Evolutionary conservation across 2,888 invertebrate species (phyloP).

Genomic region (Tetranychus truncatus): DNA sequence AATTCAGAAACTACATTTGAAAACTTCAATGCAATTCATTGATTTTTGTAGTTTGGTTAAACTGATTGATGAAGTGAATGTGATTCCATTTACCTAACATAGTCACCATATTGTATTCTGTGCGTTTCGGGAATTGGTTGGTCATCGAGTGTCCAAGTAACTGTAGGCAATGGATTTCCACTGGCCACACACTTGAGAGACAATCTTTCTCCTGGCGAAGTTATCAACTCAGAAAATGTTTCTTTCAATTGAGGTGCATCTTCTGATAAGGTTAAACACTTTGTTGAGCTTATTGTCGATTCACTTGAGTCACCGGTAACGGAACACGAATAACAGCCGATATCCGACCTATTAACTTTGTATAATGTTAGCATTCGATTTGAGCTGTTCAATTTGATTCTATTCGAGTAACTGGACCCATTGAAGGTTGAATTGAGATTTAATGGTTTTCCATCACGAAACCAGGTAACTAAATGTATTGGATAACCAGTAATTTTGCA

Average conservation of each 20-base stretch:
- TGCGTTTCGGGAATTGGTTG: slow-evolving; percentile 29
- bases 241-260: slow-evolving; percentile 20
- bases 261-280: slow-evolving; percentile 6
- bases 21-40: too few species aligned
- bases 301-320: background rate
- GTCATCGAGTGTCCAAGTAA: slow-evolving; percentile 31
- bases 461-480: background rate
- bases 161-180: slow-evolving; percentile 29
- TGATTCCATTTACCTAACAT: slow-evolving; percentile 28
- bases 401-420: background rate
- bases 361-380: background rate
- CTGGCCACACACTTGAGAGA: slow-evolving; percentile 29
- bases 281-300: background rate
- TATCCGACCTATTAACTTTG: background rate
- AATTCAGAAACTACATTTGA: too few species aligned
- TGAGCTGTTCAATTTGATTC: background rate
- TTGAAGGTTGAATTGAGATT: background rate
- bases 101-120: slow-evolving; percentile 29
- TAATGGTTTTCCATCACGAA: background rate
- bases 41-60: too few species aligned
- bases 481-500: slow-evolving; percentile 6
- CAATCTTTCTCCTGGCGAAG: slow-evolving; percentile 28
- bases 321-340: slow-evolving; percentile 2
- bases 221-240: slow-evolving; percentile 22
- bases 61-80: background rate